Conservation (phyloP, 2,888 invertebrate species). For the Chalcosyrphus nemorum region DNA sequence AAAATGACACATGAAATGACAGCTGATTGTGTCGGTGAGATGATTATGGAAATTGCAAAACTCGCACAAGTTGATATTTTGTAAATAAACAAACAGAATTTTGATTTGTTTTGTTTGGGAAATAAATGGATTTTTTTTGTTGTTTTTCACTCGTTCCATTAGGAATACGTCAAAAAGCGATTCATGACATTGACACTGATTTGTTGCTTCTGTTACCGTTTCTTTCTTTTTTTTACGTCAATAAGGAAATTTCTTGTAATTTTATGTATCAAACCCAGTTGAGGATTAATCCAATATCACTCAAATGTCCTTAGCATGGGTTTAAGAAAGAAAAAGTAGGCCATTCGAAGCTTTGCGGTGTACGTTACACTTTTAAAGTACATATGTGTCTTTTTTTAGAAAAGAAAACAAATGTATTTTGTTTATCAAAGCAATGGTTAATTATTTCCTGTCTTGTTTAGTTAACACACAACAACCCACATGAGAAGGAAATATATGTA, state of each 20-base stretch:
- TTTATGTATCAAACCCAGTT: neutral
- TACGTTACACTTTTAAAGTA: neutral
- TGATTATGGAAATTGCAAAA: neutral
- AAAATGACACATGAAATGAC: conserved; percentile 34
- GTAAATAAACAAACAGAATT: conserved; percentile 1
- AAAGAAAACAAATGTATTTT: too few relatives aligned
- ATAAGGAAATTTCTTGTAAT: neutral
- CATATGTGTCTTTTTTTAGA: neutral
- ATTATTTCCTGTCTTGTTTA: conserved; percentile 2
- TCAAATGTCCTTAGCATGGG: neutral
- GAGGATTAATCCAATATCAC: neutral
- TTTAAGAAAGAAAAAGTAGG: neutral
- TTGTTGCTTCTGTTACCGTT: too few relatives aligned
- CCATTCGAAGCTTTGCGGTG: neutral
- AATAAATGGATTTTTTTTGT: neutral
- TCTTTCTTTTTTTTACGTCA: neutral
- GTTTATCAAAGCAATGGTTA: neutral
- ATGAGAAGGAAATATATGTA: neutral
- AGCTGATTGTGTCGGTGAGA: conserved; percentile 19
- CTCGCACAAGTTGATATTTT: neutral
- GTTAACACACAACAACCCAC: conserved; percentile 2
- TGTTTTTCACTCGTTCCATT: neutral
- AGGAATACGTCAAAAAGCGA: neutral
- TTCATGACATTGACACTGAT: neutral
- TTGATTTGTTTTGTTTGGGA: neutral